These are phyloP conservation scores for Micoletzkya japonica DNA, from an alignment of 2,888 invertebrate species.

Conservation along the genomic window DNA sequence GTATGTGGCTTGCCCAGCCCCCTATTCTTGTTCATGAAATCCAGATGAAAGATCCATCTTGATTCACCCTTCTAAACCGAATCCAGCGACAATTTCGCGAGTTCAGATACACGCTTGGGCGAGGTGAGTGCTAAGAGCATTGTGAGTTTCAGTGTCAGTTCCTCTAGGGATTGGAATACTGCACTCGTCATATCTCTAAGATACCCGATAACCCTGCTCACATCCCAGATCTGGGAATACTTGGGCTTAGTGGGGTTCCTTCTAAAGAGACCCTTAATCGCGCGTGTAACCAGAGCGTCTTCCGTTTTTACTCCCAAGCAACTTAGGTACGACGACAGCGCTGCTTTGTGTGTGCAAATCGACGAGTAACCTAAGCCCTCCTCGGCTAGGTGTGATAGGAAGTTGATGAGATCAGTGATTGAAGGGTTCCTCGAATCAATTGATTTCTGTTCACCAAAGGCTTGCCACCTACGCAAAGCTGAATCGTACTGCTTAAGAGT, in stretches of 20 bases:
- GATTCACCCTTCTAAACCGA: background rate
- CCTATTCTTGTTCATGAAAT: slow-evolving; percentile 10
- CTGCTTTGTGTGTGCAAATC: background rate
- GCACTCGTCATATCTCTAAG: background rate
- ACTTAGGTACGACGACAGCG: background rate
- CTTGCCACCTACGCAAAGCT: background rate
- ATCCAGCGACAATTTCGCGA: background rate
- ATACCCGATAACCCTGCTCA: background rate
- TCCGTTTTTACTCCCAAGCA: background rate
- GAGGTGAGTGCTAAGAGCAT: background rate
- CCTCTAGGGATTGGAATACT: background rate
- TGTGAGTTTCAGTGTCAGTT: background rate
- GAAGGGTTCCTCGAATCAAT: background rate
- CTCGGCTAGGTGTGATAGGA: background rate
- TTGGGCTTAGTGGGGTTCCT: background rate
- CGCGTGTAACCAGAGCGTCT: background rate
- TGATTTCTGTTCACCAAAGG: too few relatives aligned
- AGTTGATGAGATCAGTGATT: background rate
- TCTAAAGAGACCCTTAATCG: background rate
- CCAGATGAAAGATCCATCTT: background rate
- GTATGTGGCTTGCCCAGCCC: background rate
- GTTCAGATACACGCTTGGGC: slow-evolving; percentile 11
- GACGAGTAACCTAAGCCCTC: background rate
- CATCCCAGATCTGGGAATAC: background rate
- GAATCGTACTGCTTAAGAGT: slow-evolving; percentile 4